phyloP scores from a whole-genome alignment of 2,797 vertebrate genomes.

The Valencia hispanica region DNA sequence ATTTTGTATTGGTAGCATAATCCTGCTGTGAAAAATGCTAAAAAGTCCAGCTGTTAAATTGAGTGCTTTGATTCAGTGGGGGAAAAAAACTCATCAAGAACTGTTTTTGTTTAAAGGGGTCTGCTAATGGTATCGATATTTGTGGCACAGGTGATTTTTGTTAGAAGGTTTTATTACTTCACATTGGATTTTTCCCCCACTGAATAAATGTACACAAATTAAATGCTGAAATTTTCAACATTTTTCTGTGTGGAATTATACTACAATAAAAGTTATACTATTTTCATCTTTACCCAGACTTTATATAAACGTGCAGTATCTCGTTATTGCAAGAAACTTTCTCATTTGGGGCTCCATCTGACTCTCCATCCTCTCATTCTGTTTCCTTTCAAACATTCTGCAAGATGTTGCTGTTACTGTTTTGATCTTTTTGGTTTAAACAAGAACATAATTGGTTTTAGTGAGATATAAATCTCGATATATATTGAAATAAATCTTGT shows the following conservation, averaged over 20 bases:
- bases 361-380: too few species aligned
- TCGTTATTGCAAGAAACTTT: too few species aligned
- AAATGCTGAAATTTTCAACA: background rate
- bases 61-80: background rate
- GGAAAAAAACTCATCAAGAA: background rate
- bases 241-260: background rate
- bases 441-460: too few species aligned
- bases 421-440: too few species aligned
- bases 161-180: background rate
- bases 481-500: too few species aligned
- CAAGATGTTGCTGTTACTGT: too few species aligned
- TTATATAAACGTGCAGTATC: background rate
- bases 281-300: background rate
- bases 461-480: too few species aligned
- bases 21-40: background rate
- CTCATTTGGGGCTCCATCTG: too few species aligned
- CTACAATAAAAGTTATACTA: background rate
- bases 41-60: background rate
- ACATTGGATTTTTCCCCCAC: background rate
- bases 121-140: background rate
- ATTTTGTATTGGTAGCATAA: background rate
- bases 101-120: background rate
- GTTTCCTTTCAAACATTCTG: too few species aligned
- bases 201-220: background rate
- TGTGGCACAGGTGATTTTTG: background rate